phyloP scores from a whole-genome alignment of 2,888 invertebrate genomes.

The Chrysodeixis includens region DNA sequence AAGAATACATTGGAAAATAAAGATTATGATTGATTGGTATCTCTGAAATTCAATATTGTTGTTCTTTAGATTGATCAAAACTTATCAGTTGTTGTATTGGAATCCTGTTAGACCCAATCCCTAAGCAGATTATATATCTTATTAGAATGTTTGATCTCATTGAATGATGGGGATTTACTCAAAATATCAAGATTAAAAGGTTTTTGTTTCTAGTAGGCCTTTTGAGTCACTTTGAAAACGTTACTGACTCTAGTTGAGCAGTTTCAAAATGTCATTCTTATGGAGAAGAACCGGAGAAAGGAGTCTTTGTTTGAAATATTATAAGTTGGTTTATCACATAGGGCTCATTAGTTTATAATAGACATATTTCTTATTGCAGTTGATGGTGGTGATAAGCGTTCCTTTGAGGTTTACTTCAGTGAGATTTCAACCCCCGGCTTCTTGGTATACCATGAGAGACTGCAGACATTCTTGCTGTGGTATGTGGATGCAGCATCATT shows the following conservation, averaged over 20 bases:
- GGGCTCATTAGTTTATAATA: too few relatives aligned
- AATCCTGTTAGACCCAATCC: not conserved
- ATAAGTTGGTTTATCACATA: too few relatives aligned
- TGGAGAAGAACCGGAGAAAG: too few relatives aligned
- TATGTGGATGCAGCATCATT: constrained; percentile 99
- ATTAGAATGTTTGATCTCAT: not conserved
- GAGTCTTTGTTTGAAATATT: too few relatives aligned
- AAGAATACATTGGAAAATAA: not conserved
- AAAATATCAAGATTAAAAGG: too few relatives aligned
- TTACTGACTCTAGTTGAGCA: too few relatives aligned
- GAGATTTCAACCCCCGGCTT: constrained; percentile 93
- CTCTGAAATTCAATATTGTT: not conserved
- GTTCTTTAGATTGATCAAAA: not conserved
- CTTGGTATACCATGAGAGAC: constrained; percentile 93
- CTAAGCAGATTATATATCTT: not conserved
- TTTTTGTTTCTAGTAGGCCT: too few relatives aligned
- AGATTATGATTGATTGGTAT: not conserved
- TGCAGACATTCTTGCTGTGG: constrained; percentile 98
- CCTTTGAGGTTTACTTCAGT: constrained; percentile 95
- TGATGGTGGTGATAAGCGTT: constrained; percentile 79
- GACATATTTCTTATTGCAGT: constrained; percentile 61
- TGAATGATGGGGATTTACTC: too few relatives aligned
- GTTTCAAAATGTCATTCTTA: too few relatives aligned
- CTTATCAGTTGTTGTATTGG: not conserved
- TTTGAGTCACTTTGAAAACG: too few relatives aligned